Evolutionary conservation across 2,113 vertebrate species (phyloP).

Genomic region (Tragelaphus strepsiceros): DNA sequence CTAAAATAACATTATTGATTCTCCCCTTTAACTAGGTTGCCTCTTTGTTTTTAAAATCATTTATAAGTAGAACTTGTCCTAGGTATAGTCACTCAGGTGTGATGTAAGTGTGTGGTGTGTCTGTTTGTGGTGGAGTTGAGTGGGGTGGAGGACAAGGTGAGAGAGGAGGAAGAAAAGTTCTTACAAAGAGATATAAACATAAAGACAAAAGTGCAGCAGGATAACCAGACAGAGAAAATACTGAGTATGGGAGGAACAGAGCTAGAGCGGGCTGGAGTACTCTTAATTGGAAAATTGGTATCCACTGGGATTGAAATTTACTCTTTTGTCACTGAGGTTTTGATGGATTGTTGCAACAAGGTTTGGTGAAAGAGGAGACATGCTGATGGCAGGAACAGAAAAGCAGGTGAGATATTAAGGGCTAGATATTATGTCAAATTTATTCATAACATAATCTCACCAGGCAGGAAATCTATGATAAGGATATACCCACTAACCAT

Average conservation of each 20-base stretch:
- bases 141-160: not conserved
- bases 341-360: not conserved
- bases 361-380: not conserved
- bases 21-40: not conserved
- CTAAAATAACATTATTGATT: not conserved
- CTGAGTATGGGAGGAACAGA: not conserved
- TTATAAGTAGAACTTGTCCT: not conserved
- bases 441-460: not conserved
- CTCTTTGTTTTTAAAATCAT: not conserved
- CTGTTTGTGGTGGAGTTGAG: not conserved
- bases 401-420: not conserved
- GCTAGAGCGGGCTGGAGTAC: not conserved
- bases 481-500: not conserved
- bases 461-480: not conserved
- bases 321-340: not conserved
- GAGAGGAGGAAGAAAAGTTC: not conserved
- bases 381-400: not conserved
- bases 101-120: not conserved
- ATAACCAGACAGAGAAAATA: not conserved
- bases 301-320: not conserved
- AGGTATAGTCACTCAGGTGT: not conserved
- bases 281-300: not conserved
- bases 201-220: not conserved
- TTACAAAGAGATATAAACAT: not conserved
- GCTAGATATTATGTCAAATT: not conserved